These are phyloP conservation scores for Muscidifurax raptorellus DNA, from an alignment of 1,140 invertebrate genomes.

Conservation along the genomic window DNA sequence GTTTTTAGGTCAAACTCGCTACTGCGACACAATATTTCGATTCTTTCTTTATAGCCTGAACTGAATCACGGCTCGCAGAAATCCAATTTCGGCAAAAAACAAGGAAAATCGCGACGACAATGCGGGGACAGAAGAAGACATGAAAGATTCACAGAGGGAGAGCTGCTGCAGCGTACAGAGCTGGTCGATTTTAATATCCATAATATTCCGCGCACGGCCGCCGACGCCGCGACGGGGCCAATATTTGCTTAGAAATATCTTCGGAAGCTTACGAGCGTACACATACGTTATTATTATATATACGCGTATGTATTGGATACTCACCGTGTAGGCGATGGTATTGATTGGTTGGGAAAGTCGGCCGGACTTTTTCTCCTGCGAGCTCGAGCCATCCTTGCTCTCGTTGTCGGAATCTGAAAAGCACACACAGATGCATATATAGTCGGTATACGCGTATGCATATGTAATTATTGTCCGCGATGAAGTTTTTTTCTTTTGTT, in stretches of 20 bases:
- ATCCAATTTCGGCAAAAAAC: no score
- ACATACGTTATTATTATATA: background rate
- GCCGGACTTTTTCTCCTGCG: constrained; percentile 73
- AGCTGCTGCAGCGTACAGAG: background rate
- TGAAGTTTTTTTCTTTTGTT: no score
- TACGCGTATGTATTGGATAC: constrained; percentile 46
- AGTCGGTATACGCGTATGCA: background rate
- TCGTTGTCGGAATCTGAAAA: constrained; percentile 75
- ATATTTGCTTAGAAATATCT: constrained; percentile 33
- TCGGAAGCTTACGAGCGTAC: background rate
- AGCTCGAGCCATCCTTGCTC: constrained; percentile 73
- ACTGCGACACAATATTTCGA: no score
- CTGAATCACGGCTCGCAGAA: no score
- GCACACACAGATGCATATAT: constrained; percentile 32
- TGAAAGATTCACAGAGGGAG: background rate
- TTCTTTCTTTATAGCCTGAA: no score
- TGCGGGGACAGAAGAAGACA: background rate
- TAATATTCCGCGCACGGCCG: constrained; percentile 14
- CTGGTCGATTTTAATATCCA: constrained; percentile 23
- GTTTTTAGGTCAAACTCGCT: no score
- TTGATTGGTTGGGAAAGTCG: constrained; percentile 74
- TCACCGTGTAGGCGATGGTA: constrained; percentile 77
- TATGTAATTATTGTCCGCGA: background rate
- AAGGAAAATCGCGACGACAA: background rate
- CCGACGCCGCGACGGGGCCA: background rate